These are phyloP conservation scores for Drosophila lutescens DNA, from an alignment of 2,888 invertebrate species.

Conservation along the genomic window DNA sequence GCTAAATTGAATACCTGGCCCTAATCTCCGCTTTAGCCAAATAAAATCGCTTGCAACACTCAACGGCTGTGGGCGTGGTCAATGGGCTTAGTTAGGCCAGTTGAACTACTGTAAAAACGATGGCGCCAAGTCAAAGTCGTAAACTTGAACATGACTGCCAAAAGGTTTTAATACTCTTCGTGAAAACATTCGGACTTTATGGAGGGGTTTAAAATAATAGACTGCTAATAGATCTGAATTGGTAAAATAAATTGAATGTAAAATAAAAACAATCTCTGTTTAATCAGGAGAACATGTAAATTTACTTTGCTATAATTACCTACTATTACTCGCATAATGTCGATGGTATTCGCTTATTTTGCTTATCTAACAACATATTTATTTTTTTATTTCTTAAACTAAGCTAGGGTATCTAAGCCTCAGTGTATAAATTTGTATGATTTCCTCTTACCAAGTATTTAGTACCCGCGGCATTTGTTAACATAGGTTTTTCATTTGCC, in stretches of 20 bases:
- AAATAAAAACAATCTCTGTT: too few relatives aligned
- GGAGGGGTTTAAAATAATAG: background rate
- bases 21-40: slow-evolving; percentile 19
- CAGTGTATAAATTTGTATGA: background rate
- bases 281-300: background rate
- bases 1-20: slow-evolving; percentile 22
- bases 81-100: slow-evolving; percentile 26
- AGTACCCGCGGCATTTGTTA: slow-evolving; percentile 17
- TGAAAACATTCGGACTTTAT: background rate
- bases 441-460: slow-evolving; percentile 2
- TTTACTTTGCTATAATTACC: background rate
- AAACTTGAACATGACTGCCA: slow-evolving; percentile 49
- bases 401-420: background rate
- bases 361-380: too few relatives aligned
- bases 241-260: too few relatives aligned
- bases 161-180: slow-evolving; percentile 29
- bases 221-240: too few relatives aligned
- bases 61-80: slow-evolving; percentile 27
- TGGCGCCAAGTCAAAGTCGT: slow-evolving; percentile 48
- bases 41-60: slow-evolving; percentile 26
- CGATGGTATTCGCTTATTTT: too few relatives aligned
- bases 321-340: too few relatives aligned
- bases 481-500: slow-evolving; percentile 30
- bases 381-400: background rate
- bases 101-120: slow-evolving; percentile 29